Evolutionary conservation across 2,888 invertebrate species (phyloP), one percentile per base, ranked within the genome.

Genomic region (Aphidius colemani): DNA sequence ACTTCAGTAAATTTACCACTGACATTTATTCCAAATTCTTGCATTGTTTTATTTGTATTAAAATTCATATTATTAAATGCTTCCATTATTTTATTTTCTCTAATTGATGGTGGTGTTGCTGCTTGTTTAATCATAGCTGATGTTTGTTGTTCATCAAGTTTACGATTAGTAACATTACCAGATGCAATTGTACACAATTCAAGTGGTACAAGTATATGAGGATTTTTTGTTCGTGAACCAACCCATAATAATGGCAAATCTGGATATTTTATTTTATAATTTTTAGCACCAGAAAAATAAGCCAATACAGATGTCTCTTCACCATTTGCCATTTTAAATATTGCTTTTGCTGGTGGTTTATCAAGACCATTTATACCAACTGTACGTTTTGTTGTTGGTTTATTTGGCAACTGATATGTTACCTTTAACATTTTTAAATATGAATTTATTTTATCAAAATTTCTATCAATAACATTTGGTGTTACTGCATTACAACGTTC

Each of bases 241-340:
- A 97, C 95, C 87, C 92, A 93, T 50, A 99, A 79, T 73, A 94
- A 94, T 18, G 94, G 96, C 61, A 95, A 81, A 53, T 91, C 79
- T 0, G 93, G 92, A 78, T 85, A 90, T 70, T 79, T 71, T 30
- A 91, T 67, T 0, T 2, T 67, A 61, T 86, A 86, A 11, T 66
- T 69, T 65, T 86, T 86, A 2, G 74, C 70, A 5, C 67, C 69
- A 0, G 5, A 18, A 67, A 83, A 88, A 72, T 88, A 88, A 3
- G 83, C 68, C 7, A 76, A 73, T 0, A 90, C 84, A 0, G 86
- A 86, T 4, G 83, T 78, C 18, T 60, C 18, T 51, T 62, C 60
- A 13, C 74, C 78, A 68, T 69, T 70, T 10, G 77, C 76, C 30
- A 75, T 65, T 6, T 69, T 70, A 67, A 88, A 88, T 40, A 41